Conservation (phyloP, 2,113 vertebrate species). For the Cavia aperea region DNA sequence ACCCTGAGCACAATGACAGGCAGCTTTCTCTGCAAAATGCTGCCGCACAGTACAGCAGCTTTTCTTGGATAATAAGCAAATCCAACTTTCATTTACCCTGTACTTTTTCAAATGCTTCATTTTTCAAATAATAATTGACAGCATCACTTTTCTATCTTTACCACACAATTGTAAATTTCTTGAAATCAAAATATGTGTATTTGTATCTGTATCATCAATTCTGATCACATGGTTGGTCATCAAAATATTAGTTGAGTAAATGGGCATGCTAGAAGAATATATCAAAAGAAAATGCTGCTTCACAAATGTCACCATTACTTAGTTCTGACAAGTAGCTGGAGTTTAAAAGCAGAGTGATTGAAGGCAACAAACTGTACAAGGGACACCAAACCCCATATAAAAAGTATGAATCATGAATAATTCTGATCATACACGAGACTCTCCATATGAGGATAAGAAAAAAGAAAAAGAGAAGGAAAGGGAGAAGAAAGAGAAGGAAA, state of each 20-base stretch:
- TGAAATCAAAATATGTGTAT: not conserved
- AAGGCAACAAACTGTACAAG: not conserved
- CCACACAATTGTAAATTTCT: not conserved
- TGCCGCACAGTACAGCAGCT: not conserved
- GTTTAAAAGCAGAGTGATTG: not conserved
- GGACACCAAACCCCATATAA: not conserved
- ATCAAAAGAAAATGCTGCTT: not conserved
- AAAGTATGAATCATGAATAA: not conserved
- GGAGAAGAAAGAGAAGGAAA: not conserved
- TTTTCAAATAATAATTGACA: conserved; percentile 45
- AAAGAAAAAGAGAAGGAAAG: not conserved
- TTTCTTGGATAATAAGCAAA: conserved; percentile 46
- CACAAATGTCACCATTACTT: not conserved
- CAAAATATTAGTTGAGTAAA: conserved; percentile 38
- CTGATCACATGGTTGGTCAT: not conserved
- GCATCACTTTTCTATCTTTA: not conserved
- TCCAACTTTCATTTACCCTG: not conserved
- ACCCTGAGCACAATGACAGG: not conserved
- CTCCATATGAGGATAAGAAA: not conserved
- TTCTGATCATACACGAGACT: not conserved
- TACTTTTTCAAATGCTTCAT: not conserved
- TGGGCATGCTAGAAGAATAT: not conserved
- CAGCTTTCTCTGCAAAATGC: conserved; percentile 32
- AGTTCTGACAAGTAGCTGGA: not conserved
- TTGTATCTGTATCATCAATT: not conserved